Percentiles rank a stretch among this genome's conserved stretches.
Evolutionary conservation across 2,113 vertebrate genomes (phyloP).

Genomic region (Gobiocypris rarus): DNA sequence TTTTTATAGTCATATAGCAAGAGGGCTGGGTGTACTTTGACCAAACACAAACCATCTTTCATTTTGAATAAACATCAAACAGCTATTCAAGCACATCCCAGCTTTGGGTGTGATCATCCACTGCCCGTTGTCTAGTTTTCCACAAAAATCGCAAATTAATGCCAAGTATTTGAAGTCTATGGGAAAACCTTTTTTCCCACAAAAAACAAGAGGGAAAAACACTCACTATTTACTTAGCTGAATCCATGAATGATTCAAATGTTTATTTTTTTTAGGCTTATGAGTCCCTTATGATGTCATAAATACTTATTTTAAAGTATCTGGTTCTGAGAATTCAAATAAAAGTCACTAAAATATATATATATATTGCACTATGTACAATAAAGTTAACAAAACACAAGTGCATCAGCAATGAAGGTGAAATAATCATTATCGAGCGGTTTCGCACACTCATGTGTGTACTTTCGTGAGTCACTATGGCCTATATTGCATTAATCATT

Average conservation of each 20-base stretch:
- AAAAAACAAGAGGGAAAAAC: background rate
- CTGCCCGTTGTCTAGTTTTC: background rate
- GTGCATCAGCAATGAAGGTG: background rate
- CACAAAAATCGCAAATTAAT: background rate
- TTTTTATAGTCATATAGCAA: background rate
- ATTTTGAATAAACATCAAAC: background rate
- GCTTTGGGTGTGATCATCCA: constrained; percentile 5
- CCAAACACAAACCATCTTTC: background rate
- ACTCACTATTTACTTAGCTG: background rate
- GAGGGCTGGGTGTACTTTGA: background rate
- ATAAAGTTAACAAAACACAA: constrained; percentile 19
- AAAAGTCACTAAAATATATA: background rate
- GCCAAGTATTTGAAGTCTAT: background rate
- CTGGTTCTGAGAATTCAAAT: background rate
- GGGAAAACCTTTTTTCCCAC: background rate
- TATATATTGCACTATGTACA: background rate
- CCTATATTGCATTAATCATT: constrained; percentile 1
- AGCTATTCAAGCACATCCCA: background rate
- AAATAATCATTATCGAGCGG: background rate
- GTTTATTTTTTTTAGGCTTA: background rate
- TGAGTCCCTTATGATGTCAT: background rate
- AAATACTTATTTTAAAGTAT: background rate
- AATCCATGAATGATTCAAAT: background rate
- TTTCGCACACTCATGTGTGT: constrained; percentile 8
- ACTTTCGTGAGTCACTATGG: background rate